Conservation (phyloP, 2,113 vertebrate species). For the Meles meles region DNA sequence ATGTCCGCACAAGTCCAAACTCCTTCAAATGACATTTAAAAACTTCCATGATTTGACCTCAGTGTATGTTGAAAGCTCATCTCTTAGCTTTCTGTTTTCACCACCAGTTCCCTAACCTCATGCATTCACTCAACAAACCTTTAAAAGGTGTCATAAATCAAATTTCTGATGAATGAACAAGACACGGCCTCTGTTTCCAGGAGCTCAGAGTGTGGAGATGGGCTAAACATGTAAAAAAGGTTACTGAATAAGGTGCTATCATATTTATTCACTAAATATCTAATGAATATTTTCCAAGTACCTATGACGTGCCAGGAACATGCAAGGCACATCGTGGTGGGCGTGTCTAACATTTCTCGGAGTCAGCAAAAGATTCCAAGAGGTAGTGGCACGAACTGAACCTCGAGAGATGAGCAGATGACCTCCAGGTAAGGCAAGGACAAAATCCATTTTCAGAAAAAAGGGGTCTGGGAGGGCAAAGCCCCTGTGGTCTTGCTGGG, state of each 20-base stretch:
- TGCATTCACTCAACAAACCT: neutral
- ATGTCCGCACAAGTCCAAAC: neutral
- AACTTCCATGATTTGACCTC: neutral
- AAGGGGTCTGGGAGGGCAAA: neutral
- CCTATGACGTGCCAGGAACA: neutral
- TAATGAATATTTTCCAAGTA: neutral
- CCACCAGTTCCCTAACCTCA: neutral
- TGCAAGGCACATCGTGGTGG: accelerated
- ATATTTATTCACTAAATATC: neutral
- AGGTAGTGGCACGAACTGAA: neutral
- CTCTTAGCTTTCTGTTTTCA: neutral
- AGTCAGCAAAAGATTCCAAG: neutral
- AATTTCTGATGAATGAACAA: neutral
- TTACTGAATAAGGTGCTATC: neutral
- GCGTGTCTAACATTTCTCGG: neutral
- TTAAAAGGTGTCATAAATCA: neutral
- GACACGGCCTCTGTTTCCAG: neutral
- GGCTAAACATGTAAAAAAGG: neutral
- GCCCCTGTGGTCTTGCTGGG: neutral
- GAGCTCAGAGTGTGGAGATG: neutral
- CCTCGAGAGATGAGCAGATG: neutral
- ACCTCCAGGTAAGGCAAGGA: neutral
- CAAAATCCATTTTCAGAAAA: neutral
- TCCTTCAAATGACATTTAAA: neutral
- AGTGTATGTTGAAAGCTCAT: neutral